These are phyloP conservation scores for Dynastes tityus DNA, from an alignment of 2,888 invertebrate genomes.

Conservation along the genomic window DNA sequence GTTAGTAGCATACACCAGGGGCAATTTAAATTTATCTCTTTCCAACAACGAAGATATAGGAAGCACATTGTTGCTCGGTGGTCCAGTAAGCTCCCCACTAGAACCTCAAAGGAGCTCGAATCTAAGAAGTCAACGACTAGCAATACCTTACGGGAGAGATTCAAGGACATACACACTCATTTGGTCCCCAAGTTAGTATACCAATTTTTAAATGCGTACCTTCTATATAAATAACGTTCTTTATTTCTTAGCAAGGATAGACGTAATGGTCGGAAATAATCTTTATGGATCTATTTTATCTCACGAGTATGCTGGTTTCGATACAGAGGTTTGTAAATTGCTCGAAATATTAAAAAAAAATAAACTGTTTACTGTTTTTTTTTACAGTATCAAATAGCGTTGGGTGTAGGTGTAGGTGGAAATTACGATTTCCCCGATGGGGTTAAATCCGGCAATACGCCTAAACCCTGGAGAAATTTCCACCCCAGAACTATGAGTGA, in stretches of 20 bases:
- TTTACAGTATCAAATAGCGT: conserved; percentile 59
- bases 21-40: conserved; percentile 66
- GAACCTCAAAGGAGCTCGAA: conserved; percentile 68
- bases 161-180: conserved; percentile 78
- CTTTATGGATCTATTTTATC: conserved; percentile 32
- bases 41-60: conserved; percentile 67
- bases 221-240: background rate
- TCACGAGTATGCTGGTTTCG: conserved; percentile 19
- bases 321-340: conserved; percentile 20
- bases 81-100: conserved; percentile 68
- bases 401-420: conserved; percentile 82
- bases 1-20: conserved; percentile 66
- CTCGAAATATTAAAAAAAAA: background rate
- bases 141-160: conserved; percentile 64
- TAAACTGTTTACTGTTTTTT: background rate
- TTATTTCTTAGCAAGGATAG: conserved; percentile 31
- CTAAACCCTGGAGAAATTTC: conserved; percentile 80
- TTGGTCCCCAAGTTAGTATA: conserved; percentile 76
- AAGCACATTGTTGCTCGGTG: conserved; percentile 72
- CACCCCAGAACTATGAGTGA: conserved; percentile 73
- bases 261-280: conserved; percentile 6
- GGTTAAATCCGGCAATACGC: conserved; percentile 65
- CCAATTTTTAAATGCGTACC: background rate
- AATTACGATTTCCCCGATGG: conserved; percentile 78
- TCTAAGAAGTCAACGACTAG: conserved; percentile 58